These are phyloP conservation scores for Triplophysa tibetana DNA, from an alignment of 2,113 vertebrate genomes.

Conservation along the genomic window DNA sequence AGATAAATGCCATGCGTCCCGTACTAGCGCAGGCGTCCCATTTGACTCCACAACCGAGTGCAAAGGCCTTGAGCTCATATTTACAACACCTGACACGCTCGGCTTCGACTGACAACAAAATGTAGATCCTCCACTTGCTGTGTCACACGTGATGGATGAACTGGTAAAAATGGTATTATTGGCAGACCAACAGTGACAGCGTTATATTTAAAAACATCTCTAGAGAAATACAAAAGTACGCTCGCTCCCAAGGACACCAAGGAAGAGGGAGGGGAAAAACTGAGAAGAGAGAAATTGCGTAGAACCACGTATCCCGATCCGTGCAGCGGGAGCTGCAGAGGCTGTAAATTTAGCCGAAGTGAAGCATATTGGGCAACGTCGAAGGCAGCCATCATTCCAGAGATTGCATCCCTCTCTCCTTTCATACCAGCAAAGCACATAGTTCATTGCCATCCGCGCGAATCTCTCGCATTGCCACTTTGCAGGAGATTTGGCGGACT, in stretches of 20 bases:
- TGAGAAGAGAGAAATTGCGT: conserved; percentile 57
- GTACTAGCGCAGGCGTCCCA: background rate
- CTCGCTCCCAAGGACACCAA: conserved; percentile 68
- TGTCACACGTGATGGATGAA: conserved; percentile 67
- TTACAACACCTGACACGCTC: conserved; percentile 41
- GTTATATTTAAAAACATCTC: conserved; percentile 68
- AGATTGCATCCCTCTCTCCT: conserved; percentile 67
- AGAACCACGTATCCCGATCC: conserved; percentile 62
- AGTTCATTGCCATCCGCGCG: conserved; percentile 55
- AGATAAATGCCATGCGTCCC: background rate
- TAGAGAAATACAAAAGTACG: conserved; percentile 70
- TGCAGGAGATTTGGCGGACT: conserved; percentile 55
- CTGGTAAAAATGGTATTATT: conserved; percentile 65
- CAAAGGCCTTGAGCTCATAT: conserved; percentile 28
- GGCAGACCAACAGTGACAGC: conserved; percentile 66
- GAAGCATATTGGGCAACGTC: conserved; percentile 70
- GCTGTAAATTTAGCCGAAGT: conserved; percentile 70
- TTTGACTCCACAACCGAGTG: conserved; percentile 10
- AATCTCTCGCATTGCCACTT: conserved; percentile 58
- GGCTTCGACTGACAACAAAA: conserved; percentile 50
- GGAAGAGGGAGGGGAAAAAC: conserved; percentile 1
- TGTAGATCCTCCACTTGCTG: conserved; percentile 60
- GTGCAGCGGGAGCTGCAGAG: conserved; percentile 64
- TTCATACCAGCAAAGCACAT: conserved; percentile 48
- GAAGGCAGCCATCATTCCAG: conserved; percentile 65